Evolutionary conservation across 2,888 invertebrate genomes (phyloP), one percentile per base, ranked within the genome.

Genomic region (Halictus quadricinctus): DNA sequence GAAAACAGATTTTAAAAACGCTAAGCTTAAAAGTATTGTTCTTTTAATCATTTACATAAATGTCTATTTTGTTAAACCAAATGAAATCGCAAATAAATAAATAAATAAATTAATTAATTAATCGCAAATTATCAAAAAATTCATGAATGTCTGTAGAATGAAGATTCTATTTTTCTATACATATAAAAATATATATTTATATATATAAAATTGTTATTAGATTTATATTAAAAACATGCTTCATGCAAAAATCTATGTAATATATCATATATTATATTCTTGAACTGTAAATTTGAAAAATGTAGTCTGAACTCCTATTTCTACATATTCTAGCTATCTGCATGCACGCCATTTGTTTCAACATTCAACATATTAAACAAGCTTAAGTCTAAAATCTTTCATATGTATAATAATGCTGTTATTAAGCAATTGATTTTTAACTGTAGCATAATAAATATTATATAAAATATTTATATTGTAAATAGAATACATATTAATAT

Each of bases 211-310:
- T 66, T 79, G 46, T 72, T 79, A 66, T 36, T 72, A 18, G 13
- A 70, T 70, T 77, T 66, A 54, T 18, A 54, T 72, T 60, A 80
- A 29, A 76, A 73, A 46, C 73, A 85, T 86, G 85, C 85, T 76
- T 77, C 85, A 81, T 86, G 86, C 86, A 81, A 85, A 70, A 36
- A 64, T 78, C 18, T 41, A 64, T 70, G 60, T 77, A 74, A 70
- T 46, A 74, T 48, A 78, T 78, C 29, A 58, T 41, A 29, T n/a
- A 25, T 60, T 75, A 75, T 46, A 36, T 54, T n/a, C 13, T 54
- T 70, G 13, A 58, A 46, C 12, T 18, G 66, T 21, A 48, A 72
- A 48, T 48, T 78, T 64, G 18, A n/a, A 50, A 18, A 79, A 83
- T 41, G 12, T 69, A 60, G 25, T 73, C 46, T 58, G 72, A 64